A percentile compares a stretch with the other conserved stretches of the same genome.
Conservation (phyloP, 2,888 invertebrate species). For the Spatulosminthurus flaviceps region DNA sequence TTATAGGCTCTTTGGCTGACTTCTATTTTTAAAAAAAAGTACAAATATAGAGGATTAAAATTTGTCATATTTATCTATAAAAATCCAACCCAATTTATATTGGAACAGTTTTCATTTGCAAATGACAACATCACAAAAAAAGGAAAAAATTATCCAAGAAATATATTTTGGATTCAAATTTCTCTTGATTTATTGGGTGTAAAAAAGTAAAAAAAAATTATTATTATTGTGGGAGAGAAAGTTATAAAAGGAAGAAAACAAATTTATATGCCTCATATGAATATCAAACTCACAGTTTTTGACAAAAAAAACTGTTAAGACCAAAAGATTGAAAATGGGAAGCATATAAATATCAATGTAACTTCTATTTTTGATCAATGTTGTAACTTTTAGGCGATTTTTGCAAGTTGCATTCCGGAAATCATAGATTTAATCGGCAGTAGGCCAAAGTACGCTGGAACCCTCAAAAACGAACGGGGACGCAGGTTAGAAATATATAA, state of each 20-base stretch:
- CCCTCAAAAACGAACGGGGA: conserved; percentile 99
- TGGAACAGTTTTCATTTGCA: neutral
- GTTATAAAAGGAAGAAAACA: too few relatives aligned
- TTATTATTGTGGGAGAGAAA: too few relatives aligned
- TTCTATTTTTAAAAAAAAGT: conserved; percentile 36
- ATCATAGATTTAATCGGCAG: conserved; percentile 99
- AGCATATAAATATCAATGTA: conserved; percentile 9
- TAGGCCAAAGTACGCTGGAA: conserved; percentile 99
- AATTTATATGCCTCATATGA: too few relatives aligned
- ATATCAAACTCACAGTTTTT: too few relatives aligned
- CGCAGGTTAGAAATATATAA: conserved; percentile 79
- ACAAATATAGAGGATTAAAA: conserved; percentile 31
- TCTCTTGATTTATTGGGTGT: too few relatives aligned
- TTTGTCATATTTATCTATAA: too few relatives aligned
- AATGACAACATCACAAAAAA: neutral
- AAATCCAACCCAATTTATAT: too few relatives aligned
- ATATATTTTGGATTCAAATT: too few relatives aligned
- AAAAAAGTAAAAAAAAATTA: neutral
- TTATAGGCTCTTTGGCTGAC: conserved; percentile 62
- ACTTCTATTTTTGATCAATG: neutral
- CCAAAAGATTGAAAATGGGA: neutral
- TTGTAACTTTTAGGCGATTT: conserved; percentile 84
- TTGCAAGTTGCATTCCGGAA: conserved; percentile 99
- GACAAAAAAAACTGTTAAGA: neutral
- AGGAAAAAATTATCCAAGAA: too few relatives aligned